These are phyloP conservation scores for Cynopterus brachyotis DNA, from an alignment of 2,113 vertebrate genomes.

Conservation along the genomic window DNA sequence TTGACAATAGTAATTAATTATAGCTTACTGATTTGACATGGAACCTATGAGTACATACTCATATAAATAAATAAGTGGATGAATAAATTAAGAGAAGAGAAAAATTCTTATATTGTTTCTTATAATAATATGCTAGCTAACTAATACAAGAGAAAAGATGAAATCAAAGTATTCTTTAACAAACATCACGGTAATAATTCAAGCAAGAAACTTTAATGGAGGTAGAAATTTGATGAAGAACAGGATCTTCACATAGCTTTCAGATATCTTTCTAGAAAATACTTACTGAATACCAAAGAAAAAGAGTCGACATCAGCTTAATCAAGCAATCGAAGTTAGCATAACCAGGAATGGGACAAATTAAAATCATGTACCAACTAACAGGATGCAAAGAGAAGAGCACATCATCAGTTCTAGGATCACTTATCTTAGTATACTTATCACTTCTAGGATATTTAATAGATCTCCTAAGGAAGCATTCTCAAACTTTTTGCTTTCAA, in stretches of 20 bases:
- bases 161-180: not conserved
- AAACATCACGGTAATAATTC: not conserved
- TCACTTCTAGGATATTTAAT: not conserved
- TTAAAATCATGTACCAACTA: not conserved
- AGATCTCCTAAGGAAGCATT: not conserved
- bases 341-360: not conserved
- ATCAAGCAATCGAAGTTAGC: not conserved
- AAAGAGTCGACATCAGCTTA: not conserved
- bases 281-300: no score
- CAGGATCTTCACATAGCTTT: not conserved
- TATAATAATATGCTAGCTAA: not conserved
- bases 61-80: not conserved
- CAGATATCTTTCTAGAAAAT: not conserved
- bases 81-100: not conserved
- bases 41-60: not conserved
- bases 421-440: not conserved
- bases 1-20: not conserved
- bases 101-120: not conserved
- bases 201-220: not conserved
- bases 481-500: not conserved
- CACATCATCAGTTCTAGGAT: not conserved
- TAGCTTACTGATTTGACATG: not conserved
- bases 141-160: not conserved
- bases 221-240: not conserved
- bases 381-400: not conserved